phyloP scores from a whole-genome alignment of 2,888 invertebrate genomes.

The Ectropis crepuscularia region DNA sequence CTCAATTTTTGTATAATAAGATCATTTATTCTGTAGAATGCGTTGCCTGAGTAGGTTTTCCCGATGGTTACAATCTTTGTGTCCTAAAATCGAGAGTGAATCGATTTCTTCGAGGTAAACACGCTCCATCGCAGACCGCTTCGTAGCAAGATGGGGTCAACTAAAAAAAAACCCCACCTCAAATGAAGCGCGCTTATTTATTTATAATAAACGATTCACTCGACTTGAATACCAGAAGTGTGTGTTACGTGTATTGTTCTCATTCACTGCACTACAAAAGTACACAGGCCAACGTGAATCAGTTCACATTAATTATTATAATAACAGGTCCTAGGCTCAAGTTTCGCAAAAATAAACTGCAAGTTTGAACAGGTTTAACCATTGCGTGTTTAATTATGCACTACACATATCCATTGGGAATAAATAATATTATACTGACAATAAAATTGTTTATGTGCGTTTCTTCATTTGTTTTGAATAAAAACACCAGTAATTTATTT shows the following conservation, averaged over 20 bases:
- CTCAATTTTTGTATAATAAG: no score
- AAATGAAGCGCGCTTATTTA: no score
- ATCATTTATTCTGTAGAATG: no score
- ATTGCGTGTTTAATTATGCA: conserved; percentile 32
- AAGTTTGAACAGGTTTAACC: conserved; percentile 26
- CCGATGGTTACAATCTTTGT: no score
- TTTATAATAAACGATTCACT: no score
- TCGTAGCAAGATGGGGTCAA: no score
- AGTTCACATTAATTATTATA: conserved; percentile 35
- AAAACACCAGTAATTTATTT: conserved; percentile 7
- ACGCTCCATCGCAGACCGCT: no score
- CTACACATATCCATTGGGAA: conserved; percentile 13
- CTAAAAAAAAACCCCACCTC: no score
- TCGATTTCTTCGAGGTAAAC: no score
- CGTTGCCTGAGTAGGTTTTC: no score
- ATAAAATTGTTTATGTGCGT: conserved; percentile 12
- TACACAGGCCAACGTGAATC: conserved; percentile 29
- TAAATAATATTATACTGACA: conserved; percentile 27
- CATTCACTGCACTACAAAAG: not conserved
- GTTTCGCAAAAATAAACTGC: conserved; percentile 35
- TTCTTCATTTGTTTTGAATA: not conserved
- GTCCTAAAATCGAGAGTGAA: no score
- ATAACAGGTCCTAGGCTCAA: conserved; percentile 30
- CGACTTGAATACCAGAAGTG: no score
- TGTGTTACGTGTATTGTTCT: not conserved